Evolutionary conservation across 2,888 invertebrate species (phyloP).

Genomic region (Chymomyza caudatula): DNA sequence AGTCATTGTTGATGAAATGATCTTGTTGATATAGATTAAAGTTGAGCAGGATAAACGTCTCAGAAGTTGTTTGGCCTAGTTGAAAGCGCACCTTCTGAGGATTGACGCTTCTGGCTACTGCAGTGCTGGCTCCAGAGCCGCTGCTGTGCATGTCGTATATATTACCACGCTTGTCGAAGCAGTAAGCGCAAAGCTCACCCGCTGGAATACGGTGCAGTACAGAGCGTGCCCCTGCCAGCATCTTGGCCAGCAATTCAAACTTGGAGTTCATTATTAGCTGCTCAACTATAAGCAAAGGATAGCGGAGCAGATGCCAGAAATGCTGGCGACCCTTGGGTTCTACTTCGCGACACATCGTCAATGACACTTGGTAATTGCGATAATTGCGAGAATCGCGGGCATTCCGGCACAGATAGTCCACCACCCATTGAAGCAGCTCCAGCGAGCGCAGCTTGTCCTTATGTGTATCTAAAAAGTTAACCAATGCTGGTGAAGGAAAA

Average conservation of each 20-base stretch:
- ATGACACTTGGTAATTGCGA: conserved; percentile 82
- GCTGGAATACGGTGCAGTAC: conserved; percentile 39
- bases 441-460: conserved; percentile 83
- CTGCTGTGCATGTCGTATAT: conserved; percentile 66
- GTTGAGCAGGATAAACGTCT: conserved; percentile 80
- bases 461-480: conserved; percentile 82
- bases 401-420: conserved; percentile 81
- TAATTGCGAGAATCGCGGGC: conserved; percentile 74
- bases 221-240: conserved; percentile 81
- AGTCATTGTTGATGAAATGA: conserved; percentile 80
- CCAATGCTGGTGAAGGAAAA: conserved; percentile 81
- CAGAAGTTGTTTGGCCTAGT: conserved; percentile 57
- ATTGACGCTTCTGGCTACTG: conserved; percentile 1
- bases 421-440: conserved; percentile 82
- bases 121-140: conserved; percentile 14
- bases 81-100: conserved; percentile 61
- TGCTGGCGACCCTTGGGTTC: conserved; percentile 80
- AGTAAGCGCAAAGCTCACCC: conserved; percentile 65
- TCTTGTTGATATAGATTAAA: conserved; percentile 82
- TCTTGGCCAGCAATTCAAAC: conserved; percentile 82
- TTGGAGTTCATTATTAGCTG: conserved; percentile 92
- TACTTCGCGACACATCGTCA: conserved; percentile 84
- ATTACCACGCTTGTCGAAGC: conserved; percentile 74
- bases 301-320: conserved; percentile 83
- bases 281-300: conserved; percentile 88